phyloP scores from a whole-genome alignment of 2,797 vertebrate genomes.

The Iguana delicatissima region DNA sequence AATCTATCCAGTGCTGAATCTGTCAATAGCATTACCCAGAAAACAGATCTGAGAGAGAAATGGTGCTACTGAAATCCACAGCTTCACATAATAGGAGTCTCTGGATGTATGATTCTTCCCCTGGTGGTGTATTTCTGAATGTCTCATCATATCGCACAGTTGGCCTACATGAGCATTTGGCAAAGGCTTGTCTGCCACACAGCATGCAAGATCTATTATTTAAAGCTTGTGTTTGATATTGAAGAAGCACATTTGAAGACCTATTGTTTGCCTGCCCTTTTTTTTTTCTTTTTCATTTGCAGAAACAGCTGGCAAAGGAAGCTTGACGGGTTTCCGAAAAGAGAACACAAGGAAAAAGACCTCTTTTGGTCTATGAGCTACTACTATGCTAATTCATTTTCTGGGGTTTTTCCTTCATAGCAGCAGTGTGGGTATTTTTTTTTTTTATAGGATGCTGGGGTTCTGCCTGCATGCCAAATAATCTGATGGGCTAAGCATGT shows the following conservation, averaged over 20 bases:
- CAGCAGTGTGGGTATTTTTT: background rate
- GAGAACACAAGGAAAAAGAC: background rate
- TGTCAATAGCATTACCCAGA: background rate
- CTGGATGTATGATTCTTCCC: background rate
- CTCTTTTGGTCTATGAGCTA: background rate
- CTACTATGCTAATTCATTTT: conserved; percentile 24
- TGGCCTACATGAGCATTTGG: background rate
- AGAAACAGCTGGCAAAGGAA: conserved; percentile 16
- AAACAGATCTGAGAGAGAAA: background rate
- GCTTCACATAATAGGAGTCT: background rate
- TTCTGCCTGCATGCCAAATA: background rate
- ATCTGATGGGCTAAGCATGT: background rate
- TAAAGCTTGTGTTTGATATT: background rate
- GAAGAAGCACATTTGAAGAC: background rate
- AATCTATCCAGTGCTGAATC: background rate
- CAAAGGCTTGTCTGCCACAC: background rate
- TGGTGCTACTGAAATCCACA: background rate
- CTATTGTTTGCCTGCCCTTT: background rate
- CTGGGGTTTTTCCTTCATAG: conserved; percentile 24
- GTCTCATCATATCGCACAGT: background rate
- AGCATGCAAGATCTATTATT: background rate
- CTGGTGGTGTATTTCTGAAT: background rate
- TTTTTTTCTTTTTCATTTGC: background rate
- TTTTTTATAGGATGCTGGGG: background rate
- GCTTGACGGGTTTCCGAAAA: fast-evolving